These are phyloP conservation scores for Marcusenius ussheri DNA, from an alignment of 2,113 vertebrate genomes.

Conservation along the genomic window DNA sequence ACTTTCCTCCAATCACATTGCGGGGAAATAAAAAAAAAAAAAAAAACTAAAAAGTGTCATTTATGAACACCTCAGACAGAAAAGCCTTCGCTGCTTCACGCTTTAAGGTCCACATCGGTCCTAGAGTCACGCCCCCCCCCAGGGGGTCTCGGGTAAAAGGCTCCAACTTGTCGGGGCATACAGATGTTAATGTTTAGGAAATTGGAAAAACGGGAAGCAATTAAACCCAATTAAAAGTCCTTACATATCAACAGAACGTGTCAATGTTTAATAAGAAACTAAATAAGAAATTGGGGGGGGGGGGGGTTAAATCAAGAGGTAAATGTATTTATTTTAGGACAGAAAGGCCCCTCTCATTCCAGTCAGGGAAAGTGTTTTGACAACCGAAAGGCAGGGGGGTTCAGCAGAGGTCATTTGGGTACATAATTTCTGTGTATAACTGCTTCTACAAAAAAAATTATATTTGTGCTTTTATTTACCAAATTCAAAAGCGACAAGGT, in stretches of 20 bases:
- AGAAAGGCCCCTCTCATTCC: not conserved
- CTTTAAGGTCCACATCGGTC: not conserved
- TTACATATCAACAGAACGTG: not conserved
- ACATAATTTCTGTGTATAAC: not conserved
- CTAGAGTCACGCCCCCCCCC: not conserved
- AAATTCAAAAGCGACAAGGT: conserved; percentile 2
- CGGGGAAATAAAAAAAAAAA: not conserved
- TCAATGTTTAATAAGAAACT: not conserved
- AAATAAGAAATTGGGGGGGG: not conserved
- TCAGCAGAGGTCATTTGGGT: not conserved
- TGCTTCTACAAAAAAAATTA: not conserved
- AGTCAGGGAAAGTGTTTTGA: not conserved
- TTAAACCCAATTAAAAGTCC: not conserved
- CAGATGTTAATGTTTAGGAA: not conserved
- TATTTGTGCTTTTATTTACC: conserved; percentile 10
- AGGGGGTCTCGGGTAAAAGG: not conserved
- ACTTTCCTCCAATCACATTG: not conserved
- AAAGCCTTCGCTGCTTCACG: not conserved
- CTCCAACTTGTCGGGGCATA: not conserved
- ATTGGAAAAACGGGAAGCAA: not conserved
- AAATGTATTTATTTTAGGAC: not conserved
- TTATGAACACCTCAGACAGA: not conserved
- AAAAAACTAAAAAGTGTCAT: not conserved
- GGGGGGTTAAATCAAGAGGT: not conserved
- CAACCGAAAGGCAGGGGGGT: not conserved